Base-by-base conservation (phyloP, 2,888 invertebrate species). In the Drosophila buzzatii region DNA sequence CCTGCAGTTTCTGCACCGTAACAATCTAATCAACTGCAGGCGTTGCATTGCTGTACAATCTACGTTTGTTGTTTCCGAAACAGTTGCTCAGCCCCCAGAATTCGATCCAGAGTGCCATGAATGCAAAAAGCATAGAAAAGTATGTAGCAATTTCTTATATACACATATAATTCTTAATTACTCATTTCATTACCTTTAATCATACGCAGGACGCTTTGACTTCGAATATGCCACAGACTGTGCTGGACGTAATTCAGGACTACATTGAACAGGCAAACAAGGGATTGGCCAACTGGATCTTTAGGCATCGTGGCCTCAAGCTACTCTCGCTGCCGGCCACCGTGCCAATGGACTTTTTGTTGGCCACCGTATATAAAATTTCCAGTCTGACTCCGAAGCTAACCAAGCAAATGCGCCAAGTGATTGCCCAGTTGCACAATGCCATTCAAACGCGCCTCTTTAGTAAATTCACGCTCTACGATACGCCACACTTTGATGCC, bases 261-360 rank as follows among this genome's bases (percentile, higher is more conserved):
- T 98, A 98, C 0, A 98, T 98, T 79, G 97, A 98, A 91, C 96
- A 97, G 0, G 97, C 98, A 0, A 98, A 99, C 93, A 97, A 96
- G 91, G 98, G 98, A 3, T 93, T 99, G 33, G 94, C 97, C 64
- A 98, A 97, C 93, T 98, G 98, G 97, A 94, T 98, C 76, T 97
- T 98, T 94, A 96, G 96, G 83, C 96, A 97, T 90, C 95, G 95
- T 76, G 96, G 97, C 51, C 95, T 98, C 93, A 96, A 97, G 84
- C 94, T 97, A 53, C 93, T 98, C 2, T 96, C 97, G 60, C 94
- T 98, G 69, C 98, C 99, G 0, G 98, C 97, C 90, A 95, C 97
- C 53, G 94, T 99, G 63, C 98, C 98, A 23, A 96, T 96, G 63
- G 98, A 99, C 92, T 96, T 99, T 76, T 95, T 97, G 89, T 96